phyloP scores from a whole-genome alignment of 2,888 invertebrate genomes.

The Petrophora chlorosata region DNA sequence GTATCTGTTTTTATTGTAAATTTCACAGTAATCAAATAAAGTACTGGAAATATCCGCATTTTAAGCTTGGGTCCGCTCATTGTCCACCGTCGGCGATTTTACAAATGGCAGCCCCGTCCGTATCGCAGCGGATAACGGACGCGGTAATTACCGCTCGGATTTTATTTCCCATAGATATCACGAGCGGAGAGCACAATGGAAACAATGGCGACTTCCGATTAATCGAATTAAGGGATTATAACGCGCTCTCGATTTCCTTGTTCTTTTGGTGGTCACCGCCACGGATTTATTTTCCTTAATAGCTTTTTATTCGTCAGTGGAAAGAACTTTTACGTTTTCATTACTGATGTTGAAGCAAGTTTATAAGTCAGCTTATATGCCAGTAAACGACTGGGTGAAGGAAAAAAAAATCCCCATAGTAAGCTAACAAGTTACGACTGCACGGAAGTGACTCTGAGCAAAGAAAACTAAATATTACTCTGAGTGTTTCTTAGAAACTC shows the following conservation, averaged over 20 bases:
- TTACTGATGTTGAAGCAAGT: not conserved
- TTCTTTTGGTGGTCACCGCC: constrained; percentile 31
- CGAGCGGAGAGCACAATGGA: constrained; percentile 38
- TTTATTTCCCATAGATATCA: constrained; percentile 55
- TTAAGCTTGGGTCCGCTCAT: constrained; percentile 23
- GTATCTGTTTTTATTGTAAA: constrained; percentile 11
- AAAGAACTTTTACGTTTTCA: not conserved
- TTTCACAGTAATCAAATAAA: constrained; percentile 16
- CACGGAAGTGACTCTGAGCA: too few species aligned
- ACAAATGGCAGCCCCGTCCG: constrained; percentile 35
- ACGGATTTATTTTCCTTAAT: constrained; percentile 20
- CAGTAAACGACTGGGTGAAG: not conserved
- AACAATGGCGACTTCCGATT: constrained; percentile 42
- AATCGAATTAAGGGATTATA: constrained; percentile 49
- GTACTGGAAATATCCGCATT: constrained; percentile 17
- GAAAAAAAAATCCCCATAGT: not conserved
- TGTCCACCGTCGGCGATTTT: constrained; percentile 35
- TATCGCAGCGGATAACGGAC: constrained; percentile 47
- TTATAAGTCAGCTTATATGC: not conserved
- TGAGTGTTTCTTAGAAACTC: not conserved
- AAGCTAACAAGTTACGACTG: too few species aligned
- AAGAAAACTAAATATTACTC: too few species aligned
- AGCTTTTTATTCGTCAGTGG: constrained; percentile 16
- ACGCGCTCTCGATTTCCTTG: constrained; percentile 31
- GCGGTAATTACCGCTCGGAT: constrained; percentile 46